Evolutionary conservation across 1,140 invertebrate genomes (phyloP), one percentile per base, ranked within the genome.

Genomic region (Leguminivora glycinivorella): DNA sequence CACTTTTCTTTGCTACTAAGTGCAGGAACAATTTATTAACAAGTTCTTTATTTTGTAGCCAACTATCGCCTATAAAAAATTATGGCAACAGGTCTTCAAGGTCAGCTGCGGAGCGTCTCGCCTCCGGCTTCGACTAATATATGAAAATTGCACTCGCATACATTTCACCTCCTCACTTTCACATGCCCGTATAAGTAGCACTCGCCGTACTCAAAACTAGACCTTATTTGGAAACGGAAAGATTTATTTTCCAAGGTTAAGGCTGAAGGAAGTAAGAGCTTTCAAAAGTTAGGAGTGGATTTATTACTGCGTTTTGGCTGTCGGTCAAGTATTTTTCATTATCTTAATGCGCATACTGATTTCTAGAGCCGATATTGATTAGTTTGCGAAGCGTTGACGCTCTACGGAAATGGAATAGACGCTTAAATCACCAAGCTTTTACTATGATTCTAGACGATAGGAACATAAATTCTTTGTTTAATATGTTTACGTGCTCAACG

Each of bases 241-340:
- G 58, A 29, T 63, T 6, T n/a, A 7, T 17, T 63, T 19, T 29
- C 58, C 14, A 31, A 63, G 5, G 14, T 5, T 14, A 63, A 63
- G 4, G n/a, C n/a, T 34, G n/a, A 29, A 29, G 3, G 58, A 31
- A 29, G 22, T 31, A 34, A 14, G 58, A 63, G 58, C 1, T 63
- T 63, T n/a, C 17, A 6, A 63, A 34, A 9, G 12, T 63, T 31
- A 19, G 6, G 38, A 17, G 12, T 38, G 71, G 78, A 82, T 83
- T 83, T 83, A 83, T 85, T 75, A 69, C 38, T 52, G 67, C 70
- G 73, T 75, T 84, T 87, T 85, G 83, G 81, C 83, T 52, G 56
- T 17, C 70, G 77, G 71, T 83, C 83, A 82, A 82, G 70, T 81
- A 80, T 80, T 80, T 84, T 84, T 82, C 77, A 80, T 72, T 79